Base-by-base conservation (phyloP, 2,888 invertebrate species). In the Morpho helenor region DNA sequence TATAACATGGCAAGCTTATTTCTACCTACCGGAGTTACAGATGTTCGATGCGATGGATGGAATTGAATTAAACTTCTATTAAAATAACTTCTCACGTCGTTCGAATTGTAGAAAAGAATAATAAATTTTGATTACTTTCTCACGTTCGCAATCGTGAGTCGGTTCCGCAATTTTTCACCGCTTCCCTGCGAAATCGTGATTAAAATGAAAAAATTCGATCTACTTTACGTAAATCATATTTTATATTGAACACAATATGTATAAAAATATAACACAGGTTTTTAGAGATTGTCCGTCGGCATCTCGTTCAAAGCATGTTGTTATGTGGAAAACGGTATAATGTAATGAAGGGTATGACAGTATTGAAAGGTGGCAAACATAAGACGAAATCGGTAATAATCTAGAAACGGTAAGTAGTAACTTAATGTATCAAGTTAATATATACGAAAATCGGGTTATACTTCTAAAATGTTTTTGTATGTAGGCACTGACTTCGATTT, bases 41-140 rank as follows among this genome's bases (percentile, higher is more conserved):
- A 66, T 66, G 67, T 58, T 45, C 67, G 65, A 67, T 68, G 68
- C 69, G 70, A 71, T 69, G 65, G 70, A 68, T 67, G 60, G 64
- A 66, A 65, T 67, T 64, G 66, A 71, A 75, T 69, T 66, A 70
- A 72, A 72, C 70, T 77, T 75, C 74, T 75, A 70, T 74, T 68
- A 76, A 74, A 80, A 80, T 77, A 79, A 76, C 76, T 77, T 78
- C 77, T 75, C 75, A 68, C 79, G 75, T 80, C 80, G 72, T 71
- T 75, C 75, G 74, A 76, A 78, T 80, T 75, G 80, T 78, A 81
- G 80, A 82, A 79, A 75, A 79, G 82, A 81, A 88, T 86, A 85
- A 86, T 86, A 85, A 82, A 87, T 86, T 86, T 86, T 84, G 85
- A 87, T 88, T 87, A 87, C 84, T 79, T 84, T 86, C 82, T 83